Base-by-base conservation (phyloP, 2,888 invertebrate species). In the Drosophila emarginata region DNA sequence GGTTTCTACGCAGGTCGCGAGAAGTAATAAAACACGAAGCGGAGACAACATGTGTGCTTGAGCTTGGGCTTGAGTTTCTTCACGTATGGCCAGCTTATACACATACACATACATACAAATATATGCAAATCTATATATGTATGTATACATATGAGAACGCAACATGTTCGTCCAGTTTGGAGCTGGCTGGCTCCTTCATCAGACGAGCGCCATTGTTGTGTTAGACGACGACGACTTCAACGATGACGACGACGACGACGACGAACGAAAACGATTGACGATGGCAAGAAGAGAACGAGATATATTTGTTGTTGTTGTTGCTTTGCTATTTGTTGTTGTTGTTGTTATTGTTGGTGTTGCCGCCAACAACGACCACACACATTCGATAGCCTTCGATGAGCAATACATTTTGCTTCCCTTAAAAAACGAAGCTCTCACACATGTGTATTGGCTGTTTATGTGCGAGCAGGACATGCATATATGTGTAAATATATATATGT, bases 351-450 rank as follows among this genome's bases (percentile, higher is more conserved):
- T 18, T 45, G 45, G 3, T 21, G 45, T 40, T 40, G 15, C 15
- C 40, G 9, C 15, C 68, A 45, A 54, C 62, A 51, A 68, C 54
- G 65, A 54, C 56, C 60, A 61, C 45, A 56, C 85, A 86, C 88
- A 89, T 89, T 86, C 86, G 86, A 86, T 86, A 89, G 89, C 89
- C 86, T 86, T 86, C 86, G 86, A 86, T 86, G 88, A 86, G 86
- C 86, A 86, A 86, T 89, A 89, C 86, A 86, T 86, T 87, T 89
- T 87, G 88, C 70, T 71, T 71, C 70, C 70, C 70, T 66, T 71
- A 71, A 71, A 71, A 71, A 66, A 56, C 74, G 70, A 71, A 73
- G 69, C 64, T 28, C 66, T 21, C 12, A 39, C 52, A 26, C 28
- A 7, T 39, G 26, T 65, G 66, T 66, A 65, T 66, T 32, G 32